These are phyloP conservation scores for Leucophenga maculata DNA, from an alignment of 2,888 invertebrate genomes.

Conservation along the genomic window DNA sequence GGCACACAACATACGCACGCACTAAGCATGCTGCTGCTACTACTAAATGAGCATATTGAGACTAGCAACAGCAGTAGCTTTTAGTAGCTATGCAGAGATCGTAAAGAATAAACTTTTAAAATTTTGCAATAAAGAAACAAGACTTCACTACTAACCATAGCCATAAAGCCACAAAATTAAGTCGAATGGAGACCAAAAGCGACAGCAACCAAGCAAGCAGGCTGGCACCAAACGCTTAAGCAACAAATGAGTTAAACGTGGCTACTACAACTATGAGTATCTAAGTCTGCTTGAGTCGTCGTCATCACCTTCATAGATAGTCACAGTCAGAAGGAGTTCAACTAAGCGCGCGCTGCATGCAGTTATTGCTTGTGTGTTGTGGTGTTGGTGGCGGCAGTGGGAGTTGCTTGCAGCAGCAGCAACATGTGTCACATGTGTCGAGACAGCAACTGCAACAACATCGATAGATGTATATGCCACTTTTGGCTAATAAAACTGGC, in stretches of 20 bases:
- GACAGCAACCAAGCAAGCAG: background rate
- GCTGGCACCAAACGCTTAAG: conserved; percentile 31
- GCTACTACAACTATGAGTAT: no score
- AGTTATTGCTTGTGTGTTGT: no score
- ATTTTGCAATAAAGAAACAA: conserved; percentile 23
- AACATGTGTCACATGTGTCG: conserved; percentile 13
- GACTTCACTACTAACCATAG: conserved; percentile 33
- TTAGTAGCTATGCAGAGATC: background rate
- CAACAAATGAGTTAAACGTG: conserved; percentile 21
- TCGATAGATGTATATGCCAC: no score
- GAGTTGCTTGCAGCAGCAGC: conserved; percentile 6
- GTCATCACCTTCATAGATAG: background rate
- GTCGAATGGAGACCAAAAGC: conserved; percentile 28
- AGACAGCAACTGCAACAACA: no score
- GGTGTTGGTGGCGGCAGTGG: background rate
- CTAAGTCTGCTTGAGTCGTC: background rate
- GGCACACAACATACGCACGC: background rate
- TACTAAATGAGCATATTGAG: background rate
- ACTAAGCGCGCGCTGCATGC: background rate
- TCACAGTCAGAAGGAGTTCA: background rate
- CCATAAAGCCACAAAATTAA: conserved; percentile 50
- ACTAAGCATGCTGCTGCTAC: background rate
- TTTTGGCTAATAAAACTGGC: no score
- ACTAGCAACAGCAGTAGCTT: no score
- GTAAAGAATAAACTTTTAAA: conserved; percentile 18